Conservation (phyloP, 2,797 vertebrate species). For the Acridotheres tristis region DNA sequence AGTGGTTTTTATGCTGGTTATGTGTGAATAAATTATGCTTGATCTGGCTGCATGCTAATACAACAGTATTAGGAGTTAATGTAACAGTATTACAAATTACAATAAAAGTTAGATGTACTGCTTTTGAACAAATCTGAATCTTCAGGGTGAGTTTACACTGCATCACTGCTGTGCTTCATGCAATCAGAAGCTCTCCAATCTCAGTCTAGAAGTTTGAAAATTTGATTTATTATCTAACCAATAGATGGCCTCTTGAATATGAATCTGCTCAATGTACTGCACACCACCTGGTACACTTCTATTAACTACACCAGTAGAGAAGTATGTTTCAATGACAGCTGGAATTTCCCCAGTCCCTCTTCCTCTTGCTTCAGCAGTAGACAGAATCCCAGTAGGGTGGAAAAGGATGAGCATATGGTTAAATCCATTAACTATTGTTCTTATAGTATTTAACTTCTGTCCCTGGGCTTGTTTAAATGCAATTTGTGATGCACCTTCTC, state of each 20-base stretch:
- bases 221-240: not conserved
- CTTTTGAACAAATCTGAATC: not conserved
- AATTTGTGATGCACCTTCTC: not conserved
- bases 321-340: not conserved
- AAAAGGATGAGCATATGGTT: not conserved
- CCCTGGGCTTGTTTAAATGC: conserved; percentile 8
- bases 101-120: not conserved
- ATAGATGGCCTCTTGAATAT: not conserved
- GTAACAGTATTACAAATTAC: not conserved
- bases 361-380: not conserved
- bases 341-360: not conserved
- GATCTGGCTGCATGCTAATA: not conserved
- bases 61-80: not conserved
- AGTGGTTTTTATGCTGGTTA: not conserved
- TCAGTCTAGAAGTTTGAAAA: not conserved
- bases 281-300: not conserved
- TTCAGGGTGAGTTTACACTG: not conserved
- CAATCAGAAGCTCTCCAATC: not conserved
- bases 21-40: not conserved
- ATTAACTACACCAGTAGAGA: not conserved
- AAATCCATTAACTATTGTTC: not conserved
- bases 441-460: not conserved
- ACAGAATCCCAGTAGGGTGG: not conserved
- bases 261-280: not conserved
- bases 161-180: not conserved